Evolutionary conservation across 2,888 invertebrate species (phyloP).

Genomic region (Drosophila algonquin): DNA sequence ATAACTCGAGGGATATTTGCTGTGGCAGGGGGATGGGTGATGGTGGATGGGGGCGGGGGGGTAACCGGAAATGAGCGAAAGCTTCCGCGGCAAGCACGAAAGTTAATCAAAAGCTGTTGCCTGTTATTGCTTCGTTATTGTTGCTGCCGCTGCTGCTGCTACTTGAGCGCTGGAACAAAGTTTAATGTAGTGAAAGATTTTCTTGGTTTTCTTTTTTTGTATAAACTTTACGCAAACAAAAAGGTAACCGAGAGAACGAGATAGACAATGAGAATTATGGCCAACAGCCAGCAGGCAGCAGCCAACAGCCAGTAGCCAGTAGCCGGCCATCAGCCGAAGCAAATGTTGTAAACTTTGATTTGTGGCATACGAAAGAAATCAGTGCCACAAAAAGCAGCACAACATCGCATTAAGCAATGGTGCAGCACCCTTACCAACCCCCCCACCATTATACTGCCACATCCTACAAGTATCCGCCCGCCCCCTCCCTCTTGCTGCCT

Average conservation of each 20-base stretch:
- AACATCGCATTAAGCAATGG: conserved; percentile 36
- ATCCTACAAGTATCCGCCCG: conserved; percentile 30
- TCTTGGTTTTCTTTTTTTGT: conserved; percentile 14
- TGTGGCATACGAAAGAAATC: conserved; percentile 12
- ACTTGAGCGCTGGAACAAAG: conserved; percentile 40
- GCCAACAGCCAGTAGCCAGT: background rate
- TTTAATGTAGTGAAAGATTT: conserved; percentile 67
- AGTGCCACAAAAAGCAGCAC: conserved; percentile 3
- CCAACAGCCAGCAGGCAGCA: background rate
- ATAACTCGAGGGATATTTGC: conserved; percentile 74
- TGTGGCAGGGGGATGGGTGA: conserved; percentile 18
- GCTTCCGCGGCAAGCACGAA: conserved; percentile 39
- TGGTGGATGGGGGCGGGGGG: background rate
- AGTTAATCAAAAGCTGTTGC: conserved; percentile 61
- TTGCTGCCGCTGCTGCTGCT: conserved; percentile 3
- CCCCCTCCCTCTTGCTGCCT: too few species aligned
- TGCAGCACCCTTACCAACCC: too few species aligned
- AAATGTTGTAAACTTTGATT: conserved; percentile 31
- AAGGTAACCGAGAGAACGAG: conserved; percentile 42
- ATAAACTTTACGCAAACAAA: conserved; percentile 54
- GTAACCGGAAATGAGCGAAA: conserved; percentile 69
- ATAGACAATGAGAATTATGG: conserved; percentile 18
- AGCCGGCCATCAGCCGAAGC: conserved; percentile 22
- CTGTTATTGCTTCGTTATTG: conserved; percentile 15
- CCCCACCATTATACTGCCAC: background rate